Percentiles rank a stretch among this genome's conserved stretches.
These are phyloP conservation scores for Gambusia yucatana DNA, from an alignment of 2,797 vertebrate species.

Conservation along the genomic window DNA sequence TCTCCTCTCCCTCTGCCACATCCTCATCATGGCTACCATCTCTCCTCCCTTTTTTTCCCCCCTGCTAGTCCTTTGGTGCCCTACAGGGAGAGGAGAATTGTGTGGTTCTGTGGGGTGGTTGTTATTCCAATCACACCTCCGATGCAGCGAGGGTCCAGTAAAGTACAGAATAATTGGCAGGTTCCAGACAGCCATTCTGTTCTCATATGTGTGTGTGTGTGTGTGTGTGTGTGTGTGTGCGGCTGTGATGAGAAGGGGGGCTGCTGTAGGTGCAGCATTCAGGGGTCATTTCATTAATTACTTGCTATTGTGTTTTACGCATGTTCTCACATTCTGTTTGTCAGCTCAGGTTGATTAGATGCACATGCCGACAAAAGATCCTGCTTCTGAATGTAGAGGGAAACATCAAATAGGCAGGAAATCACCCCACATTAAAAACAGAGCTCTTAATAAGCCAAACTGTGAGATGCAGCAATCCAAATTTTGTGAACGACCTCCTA, in stretches of 20 bases:
- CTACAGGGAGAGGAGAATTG: conserved; percentile 75
- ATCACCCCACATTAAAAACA: conserved; percentile 27
- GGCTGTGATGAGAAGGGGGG: conserved; percentile 50
- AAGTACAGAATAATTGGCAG: conserved; percentile 85
- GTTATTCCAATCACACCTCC: conserved; percentile 86
- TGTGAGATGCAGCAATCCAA: conserved; percentile 14
- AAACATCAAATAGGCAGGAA: conserved; percentile 40
- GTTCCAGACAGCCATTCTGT: conserved; percentile 73
- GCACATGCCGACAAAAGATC: conserved; percentile 52
- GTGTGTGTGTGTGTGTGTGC: conserved; percentile 23
- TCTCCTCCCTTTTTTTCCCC: conserved; percentile 48
- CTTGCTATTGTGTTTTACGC: conserved; percentile 69
- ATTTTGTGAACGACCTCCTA: not conserved
- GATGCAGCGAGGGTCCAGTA: conserved; percentile 81
- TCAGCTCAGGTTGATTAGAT: conserved; percentile 58
- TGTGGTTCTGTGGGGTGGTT: conserved; percentile 78
- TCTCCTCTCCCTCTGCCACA: conserved; percentile 49
- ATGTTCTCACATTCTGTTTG: conserved; percentile 67
- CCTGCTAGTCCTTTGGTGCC: conserved; percentile 69
- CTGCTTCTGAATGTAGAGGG: conserved; percentile 32
- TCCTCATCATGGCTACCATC: conserved; percentile 48
- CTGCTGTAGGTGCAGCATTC: conserved; percentile 73
- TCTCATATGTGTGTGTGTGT: conserved; percentile 47
- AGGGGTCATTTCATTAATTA: conserved; percentile 83
- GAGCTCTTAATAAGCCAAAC: conserved; percentile 32